phyloP scores from a whole-genome alignment of 2,888 invertebrate species.

The Stenodema calcarata region DNA sequence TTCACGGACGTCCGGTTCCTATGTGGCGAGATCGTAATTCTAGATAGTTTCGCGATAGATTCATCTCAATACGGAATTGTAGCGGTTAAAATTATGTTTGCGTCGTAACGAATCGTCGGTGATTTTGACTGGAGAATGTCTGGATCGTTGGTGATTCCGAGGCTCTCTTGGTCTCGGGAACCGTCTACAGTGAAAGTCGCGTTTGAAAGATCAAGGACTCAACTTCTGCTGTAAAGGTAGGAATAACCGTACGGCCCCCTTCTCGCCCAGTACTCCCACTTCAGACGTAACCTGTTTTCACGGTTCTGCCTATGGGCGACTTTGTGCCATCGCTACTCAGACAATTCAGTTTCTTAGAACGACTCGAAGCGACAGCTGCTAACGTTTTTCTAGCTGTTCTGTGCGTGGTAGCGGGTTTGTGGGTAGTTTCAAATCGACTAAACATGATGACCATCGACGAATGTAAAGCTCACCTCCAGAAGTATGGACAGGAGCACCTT shows the following conservation, averaged over 20 bases:
- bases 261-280: slow-evolving; percentile 5
- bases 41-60: not conserved
- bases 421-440: slow-evolving; percentile 2
- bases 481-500: slow-evolving; percentile 81
- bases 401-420: slow-evolving; percentile 15
- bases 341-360: slow-evolving; percentile 13
- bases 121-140: not conserved
- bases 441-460: slow-evolving; percentile 63
- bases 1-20: not conserved
- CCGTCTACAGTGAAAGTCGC: slow-evolving; percentile 25
- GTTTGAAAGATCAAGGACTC: slow-evolving; percentile 42
- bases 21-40: not conserved
- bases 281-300: not conserved
- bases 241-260: slow-evolving; percentile 10
- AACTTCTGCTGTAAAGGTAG: not conserved
- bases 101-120: not conserved
- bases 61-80: not conserved
- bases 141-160: not conserved
- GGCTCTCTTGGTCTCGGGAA: not conserved
- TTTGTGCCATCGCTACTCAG: not conserved
- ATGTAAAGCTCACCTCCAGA: slow-evolving; percentile 65
- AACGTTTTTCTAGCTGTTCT: not conserved
- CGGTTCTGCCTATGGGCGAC: slow-evolving; percentile 19
- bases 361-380: not conserved
- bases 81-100: not conserved